A percentile compares a stretch with the other conserved stretches of the same genome.
These are phyloP conservation scores for Caenorhabditis zanzibari DNA, from an alignment of 2,888 invertebrate genomes.

Conservation along the genomic window DNA sequence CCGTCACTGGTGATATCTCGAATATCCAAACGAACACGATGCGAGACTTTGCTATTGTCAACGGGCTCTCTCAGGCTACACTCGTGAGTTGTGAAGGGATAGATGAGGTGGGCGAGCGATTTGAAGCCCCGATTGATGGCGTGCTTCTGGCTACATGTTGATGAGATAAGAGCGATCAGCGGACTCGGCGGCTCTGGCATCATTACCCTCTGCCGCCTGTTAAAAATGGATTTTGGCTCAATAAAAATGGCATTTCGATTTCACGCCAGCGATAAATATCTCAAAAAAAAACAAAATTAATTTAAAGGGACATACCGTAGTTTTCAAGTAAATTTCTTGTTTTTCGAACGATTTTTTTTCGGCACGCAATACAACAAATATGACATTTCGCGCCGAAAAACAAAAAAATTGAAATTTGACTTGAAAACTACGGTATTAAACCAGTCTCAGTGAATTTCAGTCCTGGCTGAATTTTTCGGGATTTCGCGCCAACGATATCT, in stretches of 20 bases:
- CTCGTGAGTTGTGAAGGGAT: slow-evolving; percentile 75
- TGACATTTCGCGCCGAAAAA: no score
- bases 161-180: slow-evolving; percentile 77
- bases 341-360: no score
- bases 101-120: slow-evolving; percentile 78
- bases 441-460: no score
- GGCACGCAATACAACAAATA: no score
- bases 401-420: no score
- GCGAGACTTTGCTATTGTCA: slow-evolving; percentile 26
- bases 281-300: no score
- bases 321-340: no score
- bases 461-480: no score
- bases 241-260: not conserved
- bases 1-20: slow-evolving; percentile 84
- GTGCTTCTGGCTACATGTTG: slow-evolving; percentile 70
- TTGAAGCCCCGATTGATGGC: slow-evolving; percentile 69
- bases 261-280: no score
- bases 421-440: no score
- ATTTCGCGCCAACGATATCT: no score
- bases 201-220: slow-evolving; percentile 14
- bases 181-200: slow-evolving; percentile 39
- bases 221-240: not conserved
- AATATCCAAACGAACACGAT: slow-evolving; percentile 78
- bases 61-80: slow-evolving; percentile 70
- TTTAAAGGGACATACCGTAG: no score